These are phyloP conservation scores for Crematogaster levior DNA, from an alignment of 2,888 invertebrate species.

Conservation along the genomic window DNA sequence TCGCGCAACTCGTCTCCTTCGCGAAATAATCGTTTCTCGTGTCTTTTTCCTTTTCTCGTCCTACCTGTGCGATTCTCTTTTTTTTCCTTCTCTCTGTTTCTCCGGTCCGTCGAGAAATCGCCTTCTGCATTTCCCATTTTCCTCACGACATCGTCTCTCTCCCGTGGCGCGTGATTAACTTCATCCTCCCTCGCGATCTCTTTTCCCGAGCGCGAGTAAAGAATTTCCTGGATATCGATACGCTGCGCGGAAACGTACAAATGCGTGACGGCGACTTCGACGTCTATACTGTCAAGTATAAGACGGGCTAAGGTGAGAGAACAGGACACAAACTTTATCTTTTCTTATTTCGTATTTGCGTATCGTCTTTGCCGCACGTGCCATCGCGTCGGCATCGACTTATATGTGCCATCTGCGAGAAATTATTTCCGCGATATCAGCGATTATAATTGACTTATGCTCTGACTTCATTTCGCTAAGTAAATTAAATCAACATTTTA, in stretches of 20 bases:
- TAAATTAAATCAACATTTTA: constrained; percentile 19
- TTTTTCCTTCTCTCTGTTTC: not conserved
- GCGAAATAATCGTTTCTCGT: constrained; percentile 66
- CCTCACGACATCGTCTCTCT: constrained; percentile 24
- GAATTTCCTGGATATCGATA: constrained; percentile 18
- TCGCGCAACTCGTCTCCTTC: constrained; percentile 63
- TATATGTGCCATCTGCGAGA: constrained; percentile 30
- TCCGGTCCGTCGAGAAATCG: constrained; percentile 25
- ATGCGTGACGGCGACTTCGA: not conserved
- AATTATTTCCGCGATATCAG: constrained; percentile 42
- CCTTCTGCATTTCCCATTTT: constrained; percentile 33
- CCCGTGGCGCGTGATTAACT: constrained; percentile 45
- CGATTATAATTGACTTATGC: not conserved
- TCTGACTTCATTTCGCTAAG: not conserved
- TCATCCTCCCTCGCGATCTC: constrained; percentile 21
- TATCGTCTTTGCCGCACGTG: not conserved
- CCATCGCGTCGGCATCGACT: constrained; percentile 14
- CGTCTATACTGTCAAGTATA: constrained; percentile 5
- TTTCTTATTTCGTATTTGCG: constrained; percentile 12
- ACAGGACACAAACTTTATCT: constrained; percentile 25
- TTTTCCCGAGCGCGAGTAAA: not conserved
- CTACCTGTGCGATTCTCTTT: constrained; percentile 4
- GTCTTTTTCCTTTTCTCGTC: constrained; percentile 43
- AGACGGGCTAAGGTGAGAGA: not conserved
- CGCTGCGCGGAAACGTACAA: not conserved